A percentile compares a stretch with the other conserved stretches of the same genome.
phyloP scores from a whole-genome alignment of 2,888 invertebrate genomes.

The Drosophila sordidula region DNA sequence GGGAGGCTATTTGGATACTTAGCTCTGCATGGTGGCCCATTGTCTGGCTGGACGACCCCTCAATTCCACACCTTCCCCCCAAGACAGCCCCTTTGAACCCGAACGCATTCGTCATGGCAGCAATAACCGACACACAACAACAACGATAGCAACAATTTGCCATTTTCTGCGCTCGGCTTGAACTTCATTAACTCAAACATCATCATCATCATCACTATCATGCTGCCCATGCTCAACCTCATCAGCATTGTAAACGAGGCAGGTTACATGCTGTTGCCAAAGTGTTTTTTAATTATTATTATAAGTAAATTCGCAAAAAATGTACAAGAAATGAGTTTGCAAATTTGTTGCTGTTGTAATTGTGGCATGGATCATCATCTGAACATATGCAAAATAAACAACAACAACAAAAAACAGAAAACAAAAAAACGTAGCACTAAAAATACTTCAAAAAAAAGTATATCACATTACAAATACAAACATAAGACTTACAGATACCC shows the following conservation, averaged over 20 bases:
- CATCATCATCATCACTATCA: constrained; percentile 13
- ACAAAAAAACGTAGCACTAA: background rate
- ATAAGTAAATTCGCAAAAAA: constrained; percentile 21
- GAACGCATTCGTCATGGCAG: constrained; percentile 52
- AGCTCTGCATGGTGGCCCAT: constrained; percentile 53
- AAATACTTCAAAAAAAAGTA: background rate
- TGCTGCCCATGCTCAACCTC: constrained; percentile 5
- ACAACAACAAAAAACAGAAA: background rate
- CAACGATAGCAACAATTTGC: constrained; percentile 33
- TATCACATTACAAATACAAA: background rate
- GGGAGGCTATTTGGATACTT: constrained; percentile 37
- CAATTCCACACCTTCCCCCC: background rate
- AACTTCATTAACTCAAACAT: constrained; percentile 37
- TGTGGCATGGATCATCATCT: background rate
- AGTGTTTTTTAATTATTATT: constrained; percentile 75
- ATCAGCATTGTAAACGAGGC: constrained; percentile 42
- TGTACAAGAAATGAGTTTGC: constrained; percentile 16
- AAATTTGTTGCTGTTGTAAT: constrained; percentile 18
- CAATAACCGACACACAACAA: constrained; percentile 14
- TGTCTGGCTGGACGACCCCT: constrained; percentile 31
- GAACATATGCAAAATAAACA: background rate
- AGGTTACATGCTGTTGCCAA: constrained; percentile 40
- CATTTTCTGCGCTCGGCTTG: constrained; percentile 38
- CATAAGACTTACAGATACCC: background rate
- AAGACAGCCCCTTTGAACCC: constrained; percentile 3